phyloP scores from a whole-genome alignment of 2,888 invertebrate species.

The Nipponacmea schrenckii region DNA sequence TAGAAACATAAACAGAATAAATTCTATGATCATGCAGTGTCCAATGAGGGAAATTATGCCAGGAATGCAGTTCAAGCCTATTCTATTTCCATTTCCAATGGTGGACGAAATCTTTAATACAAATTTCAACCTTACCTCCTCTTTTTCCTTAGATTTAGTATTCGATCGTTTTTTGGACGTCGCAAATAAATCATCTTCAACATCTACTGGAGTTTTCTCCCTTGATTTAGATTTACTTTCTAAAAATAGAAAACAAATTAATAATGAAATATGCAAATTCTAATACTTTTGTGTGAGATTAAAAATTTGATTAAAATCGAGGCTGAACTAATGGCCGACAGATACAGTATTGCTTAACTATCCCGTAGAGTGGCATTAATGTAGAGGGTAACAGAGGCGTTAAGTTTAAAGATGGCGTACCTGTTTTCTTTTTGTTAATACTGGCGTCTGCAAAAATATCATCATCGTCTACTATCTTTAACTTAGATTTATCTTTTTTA shows the following conservation, averaged over 20 bases:
- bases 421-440: constrained; percentile 34
- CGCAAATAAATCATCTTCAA: constrained; percentile 25
- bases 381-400: too few species aligned
- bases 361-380: too few species aligned
- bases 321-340: too few species aligned
- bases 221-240: constrained; percentile 15
- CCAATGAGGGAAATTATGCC: too few species aligned
- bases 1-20: background rate
- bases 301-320: too few species aligned
- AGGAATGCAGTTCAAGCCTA: too few species aligned
- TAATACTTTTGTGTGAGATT: too few species aligned
- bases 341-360: too few species aligned
- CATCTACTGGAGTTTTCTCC: background rate
- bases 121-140: constrained; percentile 23
- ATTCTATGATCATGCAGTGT: too few species aligned
- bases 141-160: constrained; percentile 21
- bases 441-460: constrained; percentile 41
- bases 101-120: constrained; percentile 2
- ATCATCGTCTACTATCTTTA: constrained; percentile 27
- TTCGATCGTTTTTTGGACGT: constrained; percentile 23
- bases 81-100: too few species aligned
- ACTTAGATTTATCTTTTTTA: constrained; percentile 16
- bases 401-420: background rate
- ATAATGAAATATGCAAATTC: too few species aligned
- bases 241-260: too few species aligned